Base-by-base conservation (phyloP, 2,113 vertebrate genomes). In the Heliornis fulica region DNA sequence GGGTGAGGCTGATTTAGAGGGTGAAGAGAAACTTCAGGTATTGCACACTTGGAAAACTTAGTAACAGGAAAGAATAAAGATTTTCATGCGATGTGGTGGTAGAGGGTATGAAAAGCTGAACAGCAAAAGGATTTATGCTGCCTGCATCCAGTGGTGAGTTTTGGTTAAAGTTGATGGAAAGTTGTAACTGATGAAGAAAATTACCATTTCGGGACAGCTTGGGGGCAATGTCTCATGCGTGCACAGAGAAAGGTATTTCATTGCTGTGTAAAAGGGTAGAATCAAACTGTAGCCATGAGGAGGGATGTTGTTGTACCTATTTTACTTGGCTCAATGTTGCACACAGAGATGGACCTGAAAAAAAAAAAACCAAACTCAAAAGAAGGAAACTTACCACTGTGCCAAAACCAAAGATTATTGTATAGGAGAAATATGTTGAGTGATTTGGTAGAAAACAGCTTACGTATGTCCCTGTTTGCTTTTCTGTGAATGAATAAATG, bases 211-310 rank as follows among this genome's bases (percentile, higher is more conserved):
- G 7, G 51, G 34, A 59, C 23, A 17, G 76, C 26, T 65, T 12
- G 3, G 61, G 38, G 70, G n/a, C 54, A 28, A 2, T 3, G 5
- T 34, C 60, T 53, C 0, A 0, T 36, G 40, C 15, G 4, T 0
- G 4, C 28, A 8, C 21, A 10, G 25, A 36, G 46, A 59, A 65
- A 29, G 28, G 32, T 71, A 14, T 54, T 76, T 46, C 1, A 1
- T 34, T 70, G n/a, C 43, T 43, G 74, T 72, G 68, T 19, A 22
- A 72, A 75, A 60, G 15, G 51, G 19, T 29, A 21, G 32, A 59
- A 43, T 5, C 0, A 4, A 32, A 20, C 20, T 43, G 43, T 28
- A 69, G n/a, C 2, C 8, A 32, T 69, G 23, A 11, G 7, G n/a
- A 3, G 13, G 3, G 10, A 5, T 6, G 4, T 20, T 38, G 26